A percentile compares a stretch with the other conserved stretches of the same genome.
These are phyloP conservation scores for Diachasma alloeum DNA, from an alignment of 1,140 invertebrate species.

Conservation along the genomic window DNA sequence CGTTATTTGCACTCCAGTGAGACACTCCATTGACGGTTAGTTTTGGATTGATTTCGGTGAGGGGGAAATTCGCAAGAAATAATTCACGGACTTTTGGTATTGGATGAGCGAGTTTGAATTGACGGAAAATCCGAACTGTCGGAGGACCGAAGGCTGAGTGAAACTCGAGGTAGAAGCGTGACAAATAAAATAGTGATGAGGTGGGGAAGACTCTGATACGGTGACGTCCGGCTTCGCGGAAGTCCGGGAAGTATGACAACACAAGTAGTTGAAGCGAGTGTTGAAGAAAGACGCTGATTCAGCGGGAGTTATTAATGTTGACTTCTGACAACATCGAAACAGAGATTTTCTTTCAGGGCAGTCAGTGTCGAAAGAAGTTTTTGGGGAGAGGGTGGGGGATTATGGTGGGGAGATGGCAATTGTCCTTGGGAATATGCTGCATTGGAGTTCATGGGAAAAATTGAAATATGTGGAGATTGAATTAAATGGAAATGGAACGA, in stretches of 20 bases:
- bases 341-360: not conserved
- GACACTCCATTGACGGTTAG: no score
- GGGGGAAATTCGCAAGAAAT: not conserved
- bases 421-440: not conserved
- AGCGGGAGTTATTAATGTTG: not conserved
- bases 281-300: not conserved
- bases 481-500: no score
- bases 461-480: no score
- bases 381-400: no score
- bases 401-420: not conserved
- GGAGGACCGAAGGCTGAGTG: not conserved
- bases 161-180: not conserved
- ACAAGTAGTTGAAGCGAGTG: not conserved
- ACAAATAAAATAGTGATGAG: not conserved
- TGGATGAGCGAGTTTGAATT: no score
- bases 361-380: not conserved
- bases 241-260: conserved; percentile 11
- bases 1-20: not conserved
- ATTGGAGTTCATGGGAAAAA: no score
- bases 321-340: not conserved
- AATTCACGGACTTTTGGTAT: no score
- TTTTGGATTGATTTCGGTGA: not conserved
- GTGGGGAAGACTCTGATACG: not conserved
- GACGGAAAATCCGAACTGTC: not conserved
- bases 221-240: conserved; percentile 3